Percentiles rank a stretch among this genome's conserved stretches.
These are phyloP conservation scores for Erynnis tages DNA, from an alignment of 2,888 invertebrate species.

Conservation along the genomic window DNA sequence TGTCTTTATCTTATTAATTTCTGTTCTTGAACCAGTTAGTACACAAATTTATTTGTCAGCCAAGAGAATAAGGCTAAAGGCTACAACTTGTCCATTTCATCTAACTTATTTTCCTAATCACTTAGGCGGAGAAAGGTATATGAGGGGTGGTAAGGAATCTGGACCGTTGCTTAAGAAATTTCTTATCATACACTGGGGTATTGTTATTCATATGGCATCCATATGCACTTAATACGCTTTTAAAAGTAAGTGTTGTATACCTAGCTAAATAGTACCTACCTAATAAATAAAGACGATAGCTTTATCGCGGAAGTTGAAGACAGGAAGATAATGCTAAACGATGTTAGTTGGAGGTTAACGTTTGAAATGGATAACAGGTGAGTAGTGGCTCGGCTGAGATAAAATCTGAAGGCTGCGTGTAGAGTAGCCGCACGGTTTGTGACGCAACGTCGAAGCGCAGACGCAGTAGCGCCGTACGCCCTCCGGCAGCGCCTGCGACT, in stretches of 20 bases:
- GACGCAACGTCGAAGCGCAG: constrained; percentile 69
- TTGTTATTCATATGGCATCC: no score
- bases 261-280: not conserved
- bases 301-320: constrained; percentile 56
- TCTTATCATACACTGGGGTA: no score
- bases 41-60: no score
- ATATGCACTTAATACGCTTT: no score
- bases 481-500: constrained; percentile 56
- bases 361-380: constrained; percentile 63
- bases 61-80: no score
- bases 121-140: no score
- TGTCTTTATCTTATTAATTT: no score
- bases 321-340: constrained; percentile 60
- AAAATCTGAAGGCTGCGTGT: constrained; percentile 68
- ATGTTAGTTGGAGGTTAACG: constrained; percentile 68
- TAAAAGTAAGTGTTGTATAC: not conserved
- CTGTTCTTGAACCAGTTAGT: no score
- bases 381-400: constrained; percentile 59
- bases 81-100: no score
- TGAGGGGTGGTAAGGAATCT: no score
- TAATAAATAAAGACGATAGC: not conserved
- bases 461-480: constrained; percentile 68
- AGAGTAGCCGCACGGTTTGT: constrained; percentile 41
- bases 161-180: no score
- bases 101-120: no score